Evolutionary conservation across 2,113 vertebrate species (phyloP).

Genomic region (Phoenicopterus ruber): DNA sequence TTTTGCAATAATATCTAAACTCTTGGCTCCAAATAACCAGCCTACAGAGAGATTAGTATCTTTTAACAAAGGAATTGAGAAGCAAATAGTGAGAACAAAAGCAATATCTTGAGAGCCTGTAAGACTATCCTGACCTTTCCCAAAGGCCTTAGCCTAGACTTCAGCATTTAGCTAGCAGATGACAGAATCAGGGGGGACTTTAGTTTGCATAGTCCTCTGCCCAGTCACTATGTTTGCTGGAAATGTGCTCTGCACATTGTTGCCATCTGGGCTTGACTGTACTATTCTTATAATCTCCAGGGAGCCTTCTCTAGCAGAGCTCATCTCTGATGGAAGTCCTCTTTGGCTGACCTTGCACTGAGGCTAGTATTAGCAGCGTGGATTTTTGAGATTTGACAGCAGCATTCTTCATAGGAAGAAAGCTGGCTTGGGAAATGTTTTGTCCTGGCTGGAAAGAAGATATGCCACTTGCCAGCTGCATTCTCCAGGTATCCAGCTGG

Average conservation of each 20-base stretch:
- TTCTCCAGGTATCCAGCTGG: background rate
- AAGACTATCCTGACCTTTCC: constrained; percentile 28
- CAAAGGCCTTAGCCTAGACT: background rate
- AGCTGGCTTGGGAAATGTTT: background rate
- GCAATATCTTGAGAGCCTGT: background rate
- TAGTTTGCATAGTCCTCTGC: background rate
- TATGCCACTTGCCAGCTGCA: background rate
- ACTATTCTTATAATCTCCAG: constrained; percentile 13
- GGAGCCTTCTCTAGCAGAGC: constrained; percentile 23
- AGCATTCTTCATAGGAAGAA: background rate
- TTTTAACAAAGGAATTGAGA: background rate
- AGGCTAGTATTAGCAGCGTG: background rate
- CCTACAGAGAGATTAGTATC: constrained; percentile 37
- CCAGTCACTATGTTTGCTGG: background rate
- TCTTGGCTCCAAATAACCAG: constrained; percentile 38
- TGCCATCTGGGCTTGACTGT: constrained; percentile 45
- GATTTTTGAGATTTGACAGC: constrained; percentile 6
- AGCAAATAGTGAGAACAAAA: constrained; percentile 43
- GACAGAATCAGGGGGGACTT: background rate
- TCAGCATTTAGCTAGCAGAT: background rate
- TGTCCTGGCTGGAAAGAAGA: background rate
- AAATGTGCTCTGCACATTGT: background rate
- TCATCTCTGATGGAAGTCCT: constrained; percentile 24
- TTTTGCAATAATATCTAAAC: constrained; percentile 58
- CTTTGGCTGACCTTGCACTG: constrained; percentile 25